Conservation (phyloP, 2,888 invertebrate species). For the Dynastes grantii region DNA sequence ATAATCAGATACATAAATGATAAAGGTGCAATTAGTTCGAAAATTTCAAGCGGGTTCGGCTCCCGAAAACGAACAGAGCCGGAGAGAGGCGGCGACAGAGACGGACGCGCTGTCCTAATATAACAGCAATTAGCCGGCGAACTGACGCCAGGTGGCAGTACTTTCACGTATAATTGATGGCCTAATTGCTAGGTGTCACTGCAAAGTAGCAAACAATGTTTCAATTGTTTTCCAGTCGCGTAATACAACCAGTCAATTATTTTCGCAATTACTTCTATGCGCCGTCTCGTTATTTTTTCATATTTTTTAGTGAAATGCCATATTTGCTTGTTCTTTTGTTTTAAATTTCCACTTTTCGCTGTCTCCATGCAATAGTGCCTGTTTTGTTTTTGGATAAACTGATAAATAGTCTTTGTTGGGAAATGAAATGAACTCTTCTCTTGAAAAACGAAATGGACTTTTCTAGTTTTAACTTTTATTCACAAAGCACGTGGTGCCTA, state of each 20-base stretch:
- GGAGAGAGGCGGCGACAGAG: conserved; percentile 25
- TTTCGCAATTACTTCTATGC: conserved; percentile 41
- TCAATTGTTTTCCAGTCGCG: conserved; percentile 50
- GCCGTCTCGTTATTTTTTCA: conserved; percentile 9
- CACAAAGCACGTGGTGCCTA: too few relatives aligned
- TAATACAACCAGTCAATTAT: conserved; percentile 45
- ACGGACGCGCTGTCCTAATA: conserved; percentile 27
- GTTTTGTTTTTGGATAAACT: too few relatives aligned
- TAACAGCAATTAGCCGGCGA: conserved; percentile 49
- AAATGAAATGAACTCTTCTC: too few relatives aligned
- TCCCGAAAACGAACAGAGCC: conserved; percentile 34
- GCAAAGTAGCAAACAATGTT: conserved; percentile 52
- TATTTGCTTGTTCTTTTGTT: neutral
- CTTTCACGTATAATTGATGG: conserved; percentile 52
- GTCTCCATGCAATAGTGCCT: too few relatives aligned
- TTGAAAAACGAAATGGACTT: too few relatives aligned
- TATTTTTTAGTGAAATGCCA: neutral
- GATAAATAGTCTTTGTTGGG: neutral
- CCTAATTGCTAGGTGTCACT: conserved; percentile 52
- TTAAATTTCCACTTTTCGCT: neutral
- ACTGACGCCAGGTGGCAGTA: conserved; percentile 49
- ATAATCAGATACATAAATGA: conserved; percentile 44
- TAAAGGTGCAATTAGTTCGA: conserved; percentile 44
- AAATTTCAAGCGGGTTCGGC: conserved; percentile 23
- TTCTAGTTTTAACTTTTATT: too few relatives aligned